phyloP scores from a whole-genome alignment of 2,113 vertebrate species.

The Seriola quinqueradiata region DNA sequence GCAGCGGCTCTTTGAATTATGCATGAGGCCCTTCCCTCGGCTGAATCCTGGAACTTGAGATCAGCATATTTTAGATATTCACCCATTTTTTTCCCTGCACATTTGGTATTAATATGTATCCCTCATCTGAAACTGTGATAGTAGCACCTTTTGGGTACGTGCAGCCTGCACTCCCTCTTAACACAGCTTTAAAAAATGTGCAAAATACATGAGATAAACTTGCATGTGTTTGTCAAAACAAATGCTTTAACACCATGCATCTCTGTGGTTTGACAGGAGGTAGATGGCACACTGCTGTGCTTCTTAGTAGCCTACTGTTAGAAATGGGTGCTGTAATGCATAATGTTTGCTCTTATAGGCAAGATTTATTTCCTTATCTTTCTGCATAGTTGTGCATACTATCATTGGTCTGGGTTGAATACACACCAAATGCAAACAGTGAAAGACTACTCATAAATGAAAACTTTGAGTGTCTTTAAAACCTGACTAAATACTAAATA shows the following conservation, averaged over 20 bases:
- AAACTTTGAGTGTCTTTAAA: not conserved
- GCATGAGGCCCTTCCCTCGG: constrained; percentile 74
- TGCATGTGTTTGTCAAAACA: constrained; percentile 48
- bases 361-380: constrained; percentile 41
- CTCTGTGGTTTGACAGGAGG: constrained; percentile 17
- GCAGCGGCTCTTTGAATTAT: constrained; percentile 77
- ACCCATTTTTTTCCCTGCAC: constrained; percentile 56
- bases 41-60: constrained; percentile 69
- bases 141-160: constrained; percentile 56
- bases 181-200: constrained; percentile 18
- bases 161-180: not conserved
- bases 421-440: constrained; percentile 15
- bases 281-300: constrained; percentile 3
- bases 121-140: constrained; percentile 61
- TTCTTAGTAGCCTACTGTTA: not conserved
- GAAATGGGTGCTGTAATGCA: constrained; percentile 2
- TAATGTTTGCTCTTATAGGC: constrained; percentile 22
- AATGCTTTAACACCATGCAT: constrained; percentile 38
- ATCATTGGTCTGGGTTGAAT: not conserved
- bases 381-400: constrained; percentile 13
- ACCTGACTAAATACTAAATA: not conserved
- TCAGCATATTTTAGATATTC: constrained; percentile 83
- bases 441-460: not conserved
- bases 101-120: constrained; percentile 78
- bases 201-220: constrained; percentile 46